Evolutionary conservation across 1,140 invertebrate species (phyloP).

Genomic region (Euura saliciscinereae): DNA sequence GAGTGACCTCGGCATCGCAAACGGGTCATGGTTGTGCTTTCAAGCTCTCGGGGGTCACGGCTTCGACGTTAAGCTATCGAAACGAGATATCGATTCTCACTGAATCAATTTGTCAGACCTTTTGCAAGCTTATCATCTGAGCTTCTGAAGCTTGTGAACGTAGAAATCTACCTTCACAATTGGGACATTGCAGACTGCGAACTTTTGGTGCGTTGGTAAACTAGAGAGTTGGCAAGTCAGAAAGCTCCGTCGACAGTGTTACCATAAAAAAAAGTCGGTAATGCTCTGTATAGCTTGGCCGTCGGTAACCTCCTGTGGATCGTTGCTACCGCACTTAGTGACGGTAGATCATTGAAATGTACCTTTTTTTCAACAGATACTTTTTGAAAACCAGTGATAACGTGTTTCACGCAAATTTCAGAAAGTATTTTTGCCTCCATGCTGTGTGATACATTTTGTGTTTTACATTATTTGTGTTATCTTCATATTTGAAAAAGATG

Average conservation of each 20-base stretch:
- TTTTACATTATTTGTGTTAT: no score
- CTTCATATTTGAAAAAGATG: no score
- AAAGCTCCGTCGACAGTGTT: background rate
- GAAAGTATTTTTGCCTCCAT: no score
- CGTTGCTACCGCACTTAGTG: no score
- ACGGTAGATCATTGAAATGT: no score
- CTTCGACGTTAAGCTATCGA: background rate
- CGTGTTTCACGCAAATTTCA: no score
- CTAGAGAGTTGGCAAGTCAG: background rate
- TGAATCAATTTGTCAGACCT: background rate
- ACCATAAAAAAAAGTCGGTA: no score
- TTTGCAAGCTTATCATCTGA: background rate
- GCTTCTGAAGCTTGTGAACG: background rate
- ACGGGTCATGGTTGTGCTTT: constrained; percentile 33
- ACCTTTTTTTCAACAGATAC: no score
- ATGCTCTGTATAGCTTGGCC: no score
- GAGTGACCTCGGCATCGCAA: constrained; percentile 27
- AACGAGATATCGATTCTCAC: background rate
- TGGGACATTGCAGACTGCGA: background rate
- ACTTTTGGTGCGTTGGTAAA: constrained; percentile 4
- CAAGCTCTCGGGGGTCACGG: background rate
- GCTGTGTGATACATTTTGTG: no score
- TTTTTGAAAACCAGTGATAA: no score
- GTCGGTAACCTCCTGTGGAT: no score
- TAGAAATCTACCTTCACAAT: background rate